Conservation (phyloP, 2,113 vertebrate species). For the Peromyscus californicus region DNA sequence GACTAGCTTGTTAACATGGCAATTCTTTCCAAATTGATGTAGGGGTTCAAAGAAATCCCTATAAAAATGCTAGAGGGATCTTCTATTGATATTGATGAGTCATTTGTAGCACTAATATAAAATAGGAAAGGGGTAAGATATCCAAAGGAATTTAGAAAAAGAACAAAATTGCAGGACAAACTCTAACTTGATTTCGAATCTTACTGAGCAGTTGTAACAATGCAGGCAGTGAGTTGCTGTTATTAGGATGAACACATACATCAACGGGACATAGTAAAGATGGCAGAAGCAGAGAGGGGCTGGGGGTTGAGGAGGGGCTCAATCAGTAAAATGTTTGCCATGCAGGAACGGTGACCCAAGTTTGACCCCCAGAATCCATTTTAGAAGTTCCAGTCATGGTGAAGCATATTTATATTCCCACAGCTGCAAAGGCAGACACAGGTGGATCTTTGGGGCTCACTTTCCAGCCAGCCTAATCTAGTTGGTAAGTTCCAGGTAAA, state of each 20-base stretch:
- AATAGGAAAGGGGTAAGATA: neutral
- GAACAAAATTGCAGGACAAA: neutral
- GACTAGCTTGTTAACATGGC: neutral
- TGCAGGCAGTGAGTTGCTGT: neutral
- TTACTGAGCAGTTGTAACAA: neutral
- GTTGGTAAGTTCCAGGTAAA: neutral
- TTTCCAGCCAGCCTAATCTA: neutral
- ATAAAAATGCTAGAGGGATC: neutral
- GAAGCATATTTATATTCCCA: neutral
- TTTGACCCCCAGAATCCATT: neutral
- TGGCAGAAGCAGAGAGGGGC: neutral
- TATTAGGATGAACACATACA: neutral
- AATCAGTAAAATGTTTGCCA: neutral
- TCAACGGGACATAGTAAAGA: neutral
- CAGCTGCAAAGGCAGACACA: neutral
- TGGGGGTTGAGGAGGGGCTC: no score
- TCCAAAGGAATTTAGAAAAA: constrained; percentile 25
- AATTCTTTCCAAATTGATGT: constrained; percentile 1
- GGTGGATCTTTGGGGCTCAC: neutral
- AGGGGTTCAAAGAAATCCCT: constrained; percentile 29
- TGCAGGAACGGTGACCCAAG: neutral
- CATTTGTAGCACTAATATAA: neutral
- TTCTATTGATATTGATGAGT: neutral
- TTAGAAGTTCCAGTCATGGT: neutral
- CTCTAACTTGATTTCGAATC: neutral